Evolutionary conservation across 1,140 invertebrate genomes (phyloP), one percentile per base, ranked within the genome.

Genomic region (Philotrypesis tridentata): DNA sequence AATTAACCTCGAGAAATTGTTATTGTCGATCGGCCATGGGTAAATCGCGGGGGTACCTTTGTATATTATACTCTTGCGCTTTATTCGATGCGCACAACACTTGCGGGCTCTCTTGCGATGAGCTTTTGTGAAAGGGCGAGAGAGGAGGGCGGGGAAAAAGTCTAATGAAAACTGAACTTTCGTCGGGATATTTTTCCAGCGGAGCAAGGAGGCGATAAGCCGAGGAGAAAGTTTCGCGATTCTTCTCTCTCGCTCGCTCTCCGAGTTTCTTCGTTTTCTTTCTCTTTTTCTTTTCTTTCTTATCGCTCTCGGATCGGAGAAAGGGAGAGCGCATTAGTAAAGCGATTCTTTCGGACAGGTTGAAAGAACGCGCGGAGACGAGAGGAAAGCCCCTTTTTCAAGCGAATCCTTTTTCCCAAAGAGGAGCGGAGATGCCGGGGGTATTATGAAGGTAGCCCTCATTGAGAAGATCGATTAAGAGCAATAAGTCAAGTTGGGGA

Each of bases 131-230:
- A n/a, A n/a, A n/a, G n/a, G n/a, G n/a, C n/a, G n/a, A n/a, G n/a
- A n/a, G n/a, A n/a, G n/a, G n/a, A n/a, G n/a, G 7, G 12, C 7
- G 25, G n/a, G n/a, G 60, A 65, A 65, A 37, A 76, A 65, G 6
- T 76, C 29, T 76, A 63, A 76, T 76, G 75, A 78, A 78, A 68
- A 55, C 31, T 29, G 8, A 78, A 68, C 33, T 68, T 78, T 2
- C 12, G 31, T 11, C 29, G 21, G 9, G 63, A 68, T 27, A 78
- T 48, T 78, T 78, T 68, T 78, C 40, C 25, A 78, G n/a, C 7
- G 17, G 40, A 43, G 1, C 23, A 21, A 11, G 37, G 29, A 43
- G 60, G 65, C 14, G 75, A 78, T 68, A 68, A 68, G 37, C 63
- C 27, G 21, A 68, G 27, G 40, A 78, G 63, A 78, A 48, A 77